Evolutionary conservation across 2,888 invertebrate genomes (phyloP).

Genomic region (Tenthredo amoena): DNA sequence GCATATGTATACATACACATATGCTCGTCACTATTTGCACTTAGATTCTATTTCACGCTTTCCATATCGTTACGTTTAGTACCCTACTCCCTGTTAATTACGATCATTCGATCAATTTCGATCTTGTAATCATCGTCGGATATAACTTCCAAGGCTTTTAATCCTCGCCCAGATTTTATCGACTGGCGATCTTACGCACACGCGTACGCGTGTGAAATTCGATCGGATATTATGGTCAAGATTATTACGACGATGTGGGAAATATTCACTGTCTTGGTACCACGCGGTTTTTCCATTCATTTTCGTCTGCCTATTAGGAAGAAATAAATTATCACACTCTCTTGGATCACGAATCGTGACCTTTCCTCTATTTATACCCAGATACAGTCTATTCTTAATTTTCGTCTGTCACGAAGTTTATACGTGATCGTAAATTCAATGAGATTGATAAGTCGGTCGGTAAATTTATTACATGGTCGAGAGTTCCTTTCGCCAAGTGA

Average conservation of each 20-base stretch:
- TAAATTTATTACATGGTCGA: neutral
- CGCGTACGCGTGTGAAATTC: neutral
- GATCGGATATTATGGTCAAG: neutral
- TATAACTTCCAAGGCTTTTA: neutral
- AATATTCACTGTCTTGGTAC: neutral
- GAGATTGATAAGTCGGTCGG: constrained; percentile 9
- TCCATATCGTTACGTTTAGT: neutral
- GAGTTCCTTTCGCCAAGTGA: constrained; percentile 43
- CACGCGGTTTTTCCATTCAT: neutral
- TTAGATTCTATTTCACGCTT: neutral
- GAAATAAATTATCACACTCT: neutral
- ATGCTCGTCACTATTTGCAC: constrained; percentile 6
- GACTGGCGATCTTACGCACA: neutral
- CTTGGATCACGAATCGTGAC: neutral
- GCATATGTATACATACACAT: neutral
- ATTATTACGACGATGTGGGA: neutral
- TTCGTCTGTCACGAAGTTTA: neutral
- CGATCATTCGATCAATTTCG: neutral
- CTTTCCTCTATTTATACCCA: neutral
- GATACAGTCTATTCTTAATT: neutral
- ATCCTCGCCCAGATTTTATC: neutral
- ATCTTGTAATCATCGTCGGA: neutral
- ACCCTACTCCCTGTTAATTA: neutral
- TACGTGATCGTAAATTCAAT: constrained; percentile 18
- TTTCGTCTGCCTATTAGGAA: no score